These are phyloP conservation scores for Cebidichthys violaceus DNA, from an alignment of 2,113 vertebrate species.

Conservation along the genomic window DNA sequence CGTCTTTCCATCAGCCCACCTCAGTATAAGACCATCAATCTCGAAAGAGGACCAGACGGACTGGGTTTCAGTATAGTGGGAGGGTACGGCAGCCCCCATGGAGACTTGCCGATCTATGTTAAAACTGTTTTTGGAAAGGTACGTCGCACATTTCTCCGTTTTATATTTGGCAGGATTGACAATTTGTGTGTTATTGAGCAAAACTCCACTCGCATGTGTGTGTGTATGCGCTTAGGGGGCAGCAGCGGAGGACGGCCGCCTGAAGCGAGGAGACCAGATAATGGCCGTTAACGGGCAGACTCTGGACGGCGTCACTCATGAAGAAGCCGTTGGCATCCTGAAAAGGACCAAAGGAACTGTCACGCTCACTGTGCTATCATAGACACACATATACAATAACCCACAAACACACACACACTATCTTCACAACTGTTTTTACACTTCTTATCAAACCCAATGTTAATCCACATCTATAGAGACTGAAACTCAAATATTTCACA, in stretches of 20 bases:
- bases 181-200: neutral
- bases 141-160: neutral
- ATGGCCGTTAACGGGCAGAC: slow-evolving; percentile 96
- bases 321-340: slow-evolving; percentile 95
- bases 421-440: neutral
- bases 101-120: slow-evolving; percentile 97
- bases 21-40: slow-evolving; percentile 93
- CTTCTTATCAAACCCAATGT: neutral
- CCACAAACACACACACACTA: neutral
- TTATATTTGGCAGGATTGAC: neutral
- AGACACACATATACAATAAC: slow-evolving; percentile 55
- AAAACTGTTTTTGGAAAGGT: slow-evolving; percentile 98
- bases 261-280: slow-evolving; percentile 97
- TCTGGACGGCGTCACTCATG: slow-evolving; percentile 95
- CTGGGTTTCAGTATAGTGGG: slow-evolving; percentile 98
- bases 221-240: slow-evolving; percentile 85
- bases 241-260: slow-evolving; percentile 93
- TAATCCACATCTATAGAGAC: neutral
- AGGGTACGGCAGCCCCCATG: slow-evolving; percentile 94
- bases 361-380: slow-evolving; percentile 93
- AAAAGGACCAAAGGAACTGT: slow-evolving; percentile 96
- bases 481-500: neutral
- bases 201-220: neutral
- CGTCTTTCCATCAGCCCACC: slow-evolving; percentile 85
- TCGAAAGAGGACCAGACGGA: slow-evolving; percentile 94